Evolutionary conservation across 2,113 vertebrate genomes (phyloP), one percentile per base, ranked within the genome.

Genomic region (Ictalurus punctatus): DNA sequence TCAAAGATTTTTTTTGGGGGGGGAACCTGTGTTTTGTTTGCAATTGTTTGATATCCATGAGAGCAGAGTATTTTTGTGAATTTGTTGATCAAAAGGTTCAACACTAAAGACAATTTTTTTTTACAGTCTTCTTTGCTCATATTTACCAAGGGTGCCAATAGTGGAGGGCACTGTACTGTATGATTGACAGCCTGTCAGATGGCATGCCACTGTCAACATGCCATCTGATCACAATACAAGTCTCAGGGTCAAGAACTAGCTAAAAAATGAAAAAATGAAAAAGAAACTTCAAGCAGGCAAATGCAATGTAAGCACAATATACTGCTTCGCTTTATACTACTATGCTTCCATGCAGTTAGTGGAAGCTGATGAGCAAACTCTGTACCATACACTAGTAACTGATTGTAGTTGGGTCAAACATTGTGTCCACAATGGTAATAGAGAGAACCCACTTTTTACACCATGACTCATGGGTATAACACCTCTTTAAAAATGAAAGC

Each of bases 401-500:
- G 52, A 58, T 19, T 30, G 52, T 30, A 81, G 78, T 56, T 56
- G n/a, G 52, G 78, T 81, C 78, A 81, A 34, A 81, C 78, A 56
- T 3, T 56, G 52, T 40, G 52, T 37, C 73, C 34, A 52, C 30
- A 67, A 83, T 54, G 7, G 30, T 30, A n/a, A 85, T 69, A 19
- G 76, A 34, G 17, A 17, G 17, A 59, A 83, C 54, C 78, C 79
- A 73, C 16, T 21, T 37, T 69, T 10, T 19, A 58, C 78, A 81
- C 78, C 16, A 58, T 30, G 48, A 27, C 78, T 30, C 78, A 30
- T 30, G n/a, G 27, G 78, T 81, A 56, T 30, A 14, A 56, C 27
- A 56, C n/a, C 52, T 30, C 78, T 56, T 81, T 81, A 81, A 81
- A 81, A 81, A 81, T 81, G 2, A 81, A n/a, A n/a, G 12, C 48